Evolutionary conservation across 2,797 vertebrate genomes (phyloP).

Genomic region (Setipinna tenuifilis): DNA sequence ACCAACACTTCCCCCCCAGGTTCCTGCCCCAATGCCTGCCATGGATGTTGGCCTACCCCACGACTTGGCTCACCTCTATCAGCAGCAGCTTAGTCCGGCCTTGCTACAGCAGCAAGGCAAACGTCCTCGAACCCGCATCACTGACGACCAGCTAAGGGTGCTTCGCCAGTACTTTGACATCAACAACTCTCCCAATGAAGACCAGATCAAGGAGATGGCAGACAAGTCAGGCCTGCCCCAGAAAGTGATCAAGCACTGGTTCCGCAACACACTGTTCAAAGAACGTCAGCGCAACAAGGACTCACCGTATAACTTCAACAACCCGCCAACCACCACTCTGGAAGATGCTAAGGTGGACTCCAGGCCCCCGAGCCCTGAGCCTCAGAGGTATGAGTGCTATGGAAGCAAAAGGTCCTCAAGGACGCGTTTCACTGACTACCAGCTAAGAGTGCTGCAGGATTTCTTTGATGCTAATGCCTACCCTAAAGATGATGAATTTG

Average conservation of each 20-base stretch:
- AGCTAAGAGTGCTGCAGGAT: slow-evolving; percentile 90
- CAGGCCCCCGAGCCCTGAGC: slow-evolving; percentile 82
- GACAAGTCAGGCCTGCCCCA: slow-evolving; percentile 89
- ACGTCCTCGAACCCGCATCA: slow-evolving; percentile 93
- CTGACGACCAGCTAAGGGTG: slow-evolving; percentile 91
- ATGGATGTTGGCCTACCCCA: slow-evolving; percentile 83
- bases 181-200: slow-evolving; percentile 96
- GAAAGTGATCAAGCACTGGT: slow-evolving; percentile 99
- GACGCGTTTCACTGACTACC: slow-evolving; percentile 95
- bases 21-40: slow-evolving; percentile 80
- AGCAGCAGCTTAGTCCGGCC: slow-evolving; percentile 83
- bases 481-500: slow-evolving; percentile 98
- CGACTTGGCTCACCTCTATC: slow-evolving; percentile 92
- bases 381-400: slow-evolving; percentile 85
- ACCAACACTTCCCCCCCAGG: slow-evolving; percentile 82
- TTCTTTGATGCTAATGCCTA: slow-evolving; percentile 98
- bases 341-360: slow-evolving; percentile 91
- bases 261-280: slow-evolving; percentile 97
- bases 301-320: slow-evolving; percentile 98
- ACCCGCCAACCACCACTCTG: slow-evolving; percentile 91
- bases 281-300: slow-evolving; percentile 98
- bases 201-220: slow-evolving; percentile 96
- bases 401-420: slow-evolving; percentile 91
- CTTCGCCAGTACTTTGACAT: slow-evolving; percentile 96
- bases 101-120: slow-evolving; percentile 89